phyloP scores from a whole-genome alignment of 2,888 invertebrate species.

The Gortyna flavago region DNA sequence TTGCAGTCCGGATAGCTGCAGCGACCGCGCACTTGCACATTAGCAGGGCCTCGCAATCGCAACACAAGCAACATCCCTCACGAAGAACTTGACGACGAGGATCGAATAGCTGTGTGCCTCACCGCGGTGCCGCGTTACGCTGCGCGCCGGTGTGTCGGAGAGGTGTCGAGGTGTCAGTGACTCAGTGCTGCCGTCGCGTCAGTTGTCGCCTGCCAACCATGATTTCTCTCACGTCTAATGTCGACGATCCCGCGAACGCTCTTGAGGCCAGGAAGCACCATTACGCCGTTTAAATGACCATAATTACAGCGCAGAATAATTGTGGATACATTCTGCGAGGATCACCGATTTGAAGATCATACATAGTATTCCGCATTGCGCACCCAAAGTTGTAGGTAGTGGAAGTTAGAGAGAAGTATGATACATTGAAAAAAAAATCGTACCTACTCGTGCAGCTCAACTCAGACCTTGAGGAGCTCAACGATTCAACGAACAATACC shows the following conservation, averaged over 20 bases:
- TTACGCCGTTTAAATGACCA: constrained; percentile 3
- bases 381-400: background rate
- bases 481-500: too few species aligned
- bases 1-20: background rate
- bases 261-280: background rate
- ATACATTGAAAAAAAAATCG: too few species aligned
- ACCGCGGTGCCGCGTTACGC: background rate
- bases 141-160: background rate
- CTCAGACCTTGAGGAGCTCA: too few species aligned
- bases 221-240: constrained; percentile 7
- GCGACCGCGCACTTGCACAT: background rate
- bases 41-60: background rate
- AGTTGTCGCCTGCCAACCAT: background rate
- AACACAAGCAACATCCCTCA: too few species aligned
- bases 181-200: background rate
- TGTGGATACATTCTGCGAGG: background rate
- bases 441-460: too few species aligned
- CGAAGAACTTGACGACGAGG: background rate
- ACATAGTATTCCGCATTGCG: background rate
- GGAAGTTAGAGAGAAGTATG: background rate
- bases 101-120: background rate
- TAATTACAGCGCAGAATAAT: background rate
- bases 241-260: background rate
- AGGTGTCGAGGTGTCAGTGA: background rate
- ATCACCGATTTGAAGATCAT: background rate